Percentiles rank a stretch among this genome's conserved stretches.
Evolutionary conservation across 2,888 invertebrate genomes (phyloP).

Genomic region (Pheosia tremula): DNA sequence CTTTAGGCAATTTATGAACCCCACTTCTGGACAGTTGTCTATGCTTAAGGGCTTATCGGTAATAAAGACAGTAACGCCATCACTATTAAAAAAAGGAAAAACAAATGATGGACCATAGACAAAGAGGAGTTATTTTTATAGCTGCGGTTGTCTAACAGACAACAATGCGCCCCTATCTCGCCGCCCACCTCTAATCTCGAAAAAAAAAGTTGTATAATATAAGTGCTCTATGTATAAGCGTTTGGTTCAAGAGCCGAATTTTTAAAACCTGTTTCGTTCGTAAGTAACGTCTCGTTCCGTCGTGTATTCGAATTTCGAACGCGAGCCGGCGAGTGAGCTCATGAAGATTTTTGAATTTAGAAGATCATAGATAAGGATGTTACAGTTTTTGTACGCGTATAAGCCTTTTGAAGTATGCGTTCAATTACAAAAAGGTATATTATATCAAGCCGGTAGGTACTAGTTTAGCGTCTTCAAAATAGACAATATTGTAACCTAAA

Average conservation of each 20-base stretch:
- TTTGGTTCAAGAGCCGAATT: not conserved
- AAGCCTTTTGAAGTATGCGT: not conserved
- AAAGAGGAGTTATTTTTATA: conserved; percentile 34
- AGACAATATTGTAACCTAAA: too few relatives aligned
- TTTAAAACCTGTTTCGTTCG: conserved; percentile 7
- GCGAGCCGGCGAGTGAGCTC: not conserved
- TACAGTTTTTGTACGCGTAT: not conserved
- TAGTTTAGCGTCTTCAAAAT: too few relatives aligned
- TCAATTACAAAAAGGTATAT: not conserved
- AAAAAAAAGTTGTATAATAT: conserved; percentile 13
- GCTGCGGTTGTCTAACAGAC: conserved; percentile 50
- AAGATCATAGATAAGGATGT: not conserved
- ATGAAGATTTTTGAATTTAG: conserved; percentile 2
- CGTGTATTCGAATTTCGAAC: not conserved
- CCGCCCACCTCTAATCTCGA: conserved; percentile 30
- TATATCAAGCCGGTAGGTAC: not conserved
- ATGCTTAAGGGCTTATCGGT: not conserved
- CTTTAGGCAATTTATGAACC: not conserved
- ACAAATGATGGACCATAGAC: conserved; percentile 40
- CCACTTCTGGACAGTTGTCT: not conserved
- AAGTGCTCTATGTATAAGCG: conserved; percentile 4
- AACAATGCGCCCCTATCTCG: conserved; percentile 54
- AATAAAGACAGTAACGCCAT: conserved; percentile 9
- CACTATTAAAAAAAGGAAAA: conserved; percentile 16
- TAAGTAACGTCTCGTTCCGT: conserved; percentile 2